Evolutionary conservation across 1,140 invertebrate species (phyloP), one percentile per base, ranked within the genome.

Genomic region (Caenorhabditis brenneri): DNA sequence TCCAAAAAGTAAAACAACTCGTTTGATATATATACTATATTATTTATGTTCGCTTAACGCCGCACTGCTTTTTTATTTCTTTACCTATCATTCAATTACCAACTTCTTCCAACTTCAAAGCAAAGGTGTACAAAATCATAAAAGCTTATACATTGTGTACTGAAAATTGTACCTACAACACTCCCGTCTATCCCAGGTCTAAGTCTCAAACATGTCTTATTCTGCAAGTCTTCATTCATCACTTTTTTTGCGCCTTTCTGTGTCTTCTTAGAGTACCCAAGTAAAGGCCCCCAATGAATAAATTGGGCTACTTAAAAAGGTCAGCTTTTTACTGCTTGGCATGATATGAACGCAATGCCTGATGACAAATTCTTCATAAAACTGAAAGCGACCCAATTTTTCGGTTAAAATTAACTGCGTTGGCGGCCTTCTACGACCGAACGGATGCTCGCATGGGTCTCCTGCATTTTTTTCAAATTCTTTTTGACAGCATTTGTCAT

Each of bases 301-400:
- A 24, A 22, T 12, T 42, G 65, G 36, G 16, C 4, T 31, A 19
- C 22, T 24, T 24, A 22, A 74, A 42, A 74, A 74, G 65, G 36
- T 46, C 65, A 74, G 36, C 7, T 74, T 24, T 74, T 74, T 7
- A 2, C 24, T 42, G 9, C 5, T 51, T 16, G 48, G 48, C n/a
- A n/a, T 6, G 27, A 27, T 4, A 3, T 24, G 24, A 55, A 55
- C 22, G 24, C 53, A 10, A 55, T 55, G 24, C 10, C 9, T 55
- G 15, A 65, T 65, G 16, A 65, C 10, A 65, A 65, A 65, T 65
- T 65, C 19, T 6, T 65, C 58, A 65, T 65, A 19, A 65, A 65
- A 33, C 16, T 19, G 33, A n/a, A 51, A 12, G 19, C 12, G 58
- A 65, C 5, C 15, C 31, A 19, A 65, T 19, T 19, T 51, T 51